phyloP scores from a whole-genome alignment of 1,140 invertebrate species.

The Musca domestica region DNA sequence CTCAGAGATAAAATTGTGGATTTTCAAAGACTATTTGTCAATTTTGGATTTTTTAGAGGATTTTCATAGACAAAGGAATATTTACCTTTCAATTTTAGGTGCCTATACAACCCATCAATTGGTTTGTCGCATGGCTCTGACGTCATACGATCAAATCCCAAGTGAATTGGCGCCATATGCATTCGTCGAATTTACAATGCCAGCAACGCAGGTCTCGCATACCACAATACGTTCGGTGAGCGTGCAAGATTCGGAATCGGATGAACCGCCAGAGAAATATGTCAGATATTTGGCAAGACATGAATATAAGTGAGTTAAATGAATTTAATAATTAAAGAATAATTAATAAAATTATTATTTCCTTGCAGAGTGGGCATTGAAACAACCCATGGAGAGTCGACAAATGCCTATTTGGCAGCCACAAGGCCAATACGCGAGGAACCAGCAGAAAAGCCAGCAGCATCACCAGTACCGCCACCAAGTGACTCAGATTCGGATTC shows the following conservation, averaged over 20 bases:
- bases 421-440: slow-evolving; percentile 59
- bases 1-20: no score
- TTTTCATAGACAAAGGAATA: no score
- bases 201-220: slow-evolving; percentile 94
- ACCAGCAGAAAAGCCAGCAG: slow-evolving; percentile 48
- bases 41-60: no score
- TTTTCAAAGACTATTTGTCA: no score
- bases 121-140: slow-evolving; percentile 88
- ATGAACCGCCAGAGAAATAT: slow-evolving; percentile 97
- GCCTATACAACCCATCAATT: slow-evolving; percentile 96
- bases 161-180: slow-evolving; percentile 84
- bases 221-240: slow-evolving; percentile 94
- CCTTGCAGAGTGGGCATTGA: slow-evolving; percentile 76
- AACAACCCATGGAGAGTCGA: slow-evolving; percentile 73
- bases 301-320: slow-evolving; percentile 77
- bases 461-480: slow-evolving; percentile 56
- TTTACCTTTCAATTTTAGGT: slow-evolving; percentile 61
- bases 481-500: slow-evolving; percentile 59
- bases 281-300: slow-evolving; percentile 95
- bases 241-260: slow-evolving; percentile 82
- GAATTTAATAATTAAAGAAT: neutral
- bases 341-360: slow-evolving; percentile 5
- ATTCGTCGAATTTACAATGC: slow-evolving; percentile 98
- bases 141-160: slow-evolving; percentile 96
- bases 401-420: slow-evolving; percentile 73